phyloP scores from a whole-genome alignment of 2,797 vertebrate species.

The Sebastes melanostomus region DNA sequence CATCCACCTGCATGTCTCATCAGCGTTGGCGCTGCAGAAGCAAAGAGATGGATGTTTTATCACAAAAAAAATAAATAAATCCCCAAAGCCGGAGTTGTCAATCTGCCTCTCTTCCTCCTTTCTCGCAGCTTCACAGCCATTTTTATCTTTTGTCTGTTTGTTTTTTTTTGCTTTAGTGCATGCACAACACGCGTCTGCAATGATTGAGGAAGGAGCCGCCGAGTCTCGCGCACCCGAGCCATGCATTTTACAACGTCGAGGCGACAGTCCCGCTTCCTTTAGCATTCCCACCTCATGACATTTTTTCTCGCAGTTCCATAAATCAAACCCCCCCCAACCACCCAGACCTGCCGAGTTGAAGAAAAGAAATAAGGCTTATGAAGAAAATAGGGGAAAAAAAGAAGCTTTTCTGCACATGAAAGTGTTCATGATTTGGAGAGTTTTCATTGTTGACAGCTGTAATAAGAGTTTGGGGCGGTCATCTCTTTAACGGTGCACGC shows the following conservation, averaged over 20 bases:
- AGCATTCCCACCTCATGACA: slow-evolving; percentile 58
- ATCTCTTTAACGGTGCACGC: slow-evolving; percentile 30
- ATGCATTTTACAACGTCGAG: slow-evolving; percentile 52
- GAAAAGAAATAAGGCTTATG: slow-evolving; percentile 45
- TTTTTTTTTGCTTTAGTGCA: slow-evolving; percentile 7
- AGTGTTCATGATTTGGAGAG: slow-evolving; percentile 27
- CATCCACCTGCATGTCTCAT: slow-evolving; percentile 36
- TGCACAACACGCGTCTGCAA: slow-evolving; percentile 20
- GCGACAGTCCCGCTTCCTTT: slow-evolving; percentile 50
- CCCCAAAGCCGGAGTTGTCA: background rate
- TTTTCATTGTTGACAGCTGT: slow-evolving; percentile 57
- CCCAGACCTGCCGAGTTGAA: slow-evolving; percentile 41
- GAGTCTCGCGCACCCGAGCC: slow-evolving; percentile 18
- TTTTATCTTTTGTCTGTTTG: slow-evolving; percentile 29
- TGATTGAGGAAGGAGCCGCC: slow-evolving; percentile 58
- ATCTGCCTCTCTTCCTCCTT: background rate
- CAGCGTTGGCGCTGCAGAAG: slow-evolving; percentile 14
- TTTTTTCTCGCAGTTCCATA: slow-evolving; percentile 68
- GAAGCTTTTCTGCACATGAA: slow-evolving; percentile 20
- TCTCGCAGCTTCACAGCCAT: slow-evolving; percentile 5
- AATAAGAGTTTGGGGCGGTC: slow-evolving; percentile 55
- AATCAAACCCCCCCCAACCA: slow-evolving; percentile 74
- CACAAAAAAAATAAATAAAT: slow-evolving; percentile 16
- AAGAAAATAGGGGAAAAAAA: slow-evolving; percentile 33
- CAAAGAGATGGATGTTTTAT: slow-evolving; percentile 57